These are phyloP conservation scores for Meteorus sp. DNA, from an alignment of 1,140 invertebrate species.

Conservation along the genomic window DNA sequence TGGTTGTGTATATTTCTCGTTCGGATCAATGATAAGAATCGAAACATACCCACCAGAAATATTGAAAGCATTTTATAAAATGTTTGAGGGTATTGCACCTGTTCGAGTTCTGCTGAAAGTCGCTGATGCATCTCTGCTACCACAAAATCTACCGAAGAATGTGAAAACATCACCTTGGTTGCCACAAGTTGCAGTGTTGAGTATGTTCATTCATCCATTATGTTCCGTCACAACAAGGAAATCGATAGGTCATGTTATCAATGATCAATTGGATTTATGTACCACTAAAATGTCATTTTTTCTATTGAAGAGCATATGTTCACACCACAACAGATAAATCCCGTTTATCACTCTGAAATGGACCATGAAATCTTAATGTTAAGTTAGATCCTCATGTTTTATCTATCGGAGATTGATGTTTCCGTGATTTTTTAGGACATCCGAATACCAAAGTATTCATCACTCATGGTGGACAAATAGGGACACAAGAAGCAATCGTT, in stretches of 20 bases:
- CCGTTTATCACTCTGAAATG: no score
- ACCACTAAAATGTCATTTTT: no score
- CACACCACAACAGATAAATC: no score
- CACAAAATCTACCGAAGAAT: constrained; percentile 55
- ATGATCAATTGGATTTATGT: no score
- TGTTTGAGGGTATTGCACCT: constrained; percentile 60
- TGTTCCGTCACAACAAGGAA: no score
- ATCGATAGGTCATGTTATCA: no score
- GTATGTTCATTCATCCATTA: constrained; percentile 40
- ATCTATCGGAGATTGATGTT: no score
- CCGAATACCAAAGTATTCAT: constrained; percentile 64
- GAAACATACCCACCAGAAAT: constrained; percentile 44
- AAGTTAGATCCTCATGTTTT: no score
- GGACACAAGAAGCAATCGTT: constrained; percentile 73
- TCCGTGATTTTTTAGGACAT: constrained; percentile 42
- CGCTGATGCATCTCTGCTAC: constrained; percentile 50
- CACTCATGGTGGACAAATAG: constrained; percentile 74
- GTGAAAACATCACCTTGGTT: constrained; percentile 63
- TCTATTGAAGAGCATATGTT: neutral
- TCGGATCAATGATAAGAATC: constrained; percentile 51
- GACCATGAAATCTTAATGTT: no score
- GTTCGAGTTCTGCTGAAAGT: constrained; percentile 63
- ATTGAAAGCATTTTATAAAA: constrained; percentile 52
- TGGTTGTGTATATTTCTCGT: constrained; percentile 55
- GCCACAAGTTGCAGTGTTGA: constrained; percentile 65